phyloP scores from a whole-genome alignment of 2,888 invertebrate species.

The Frankliniella intonsa region DNA sequence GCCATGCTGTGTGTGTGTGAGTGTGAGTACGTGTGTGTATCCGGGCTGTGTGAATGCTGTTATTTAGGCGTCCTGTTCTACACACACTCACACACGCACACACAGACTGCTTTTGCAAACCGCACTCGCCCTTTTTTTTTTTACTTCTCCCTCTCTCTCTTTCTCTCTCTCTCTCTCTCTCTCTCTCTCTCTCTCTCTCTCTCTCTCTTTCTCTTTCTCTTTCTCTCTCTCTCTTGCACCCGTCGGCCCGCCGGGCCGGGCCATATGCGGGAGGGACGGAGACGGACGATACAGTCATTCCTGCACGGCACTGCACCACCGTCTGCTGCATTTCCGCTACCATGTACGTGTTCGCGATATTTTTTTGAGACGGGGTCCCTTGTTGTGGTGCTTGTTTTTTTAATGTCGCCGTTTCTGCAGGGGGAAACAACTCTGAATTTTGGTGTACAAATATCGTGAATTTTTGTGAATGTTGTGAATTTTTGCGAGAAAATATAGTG shows the following conservation, averaged over 20 bases:
- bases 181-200: not conserved
- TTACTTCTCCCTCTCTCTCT: not conserved
- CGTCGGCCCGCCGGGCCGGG: not conserved
- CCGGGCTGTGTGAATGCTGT: not conserved
- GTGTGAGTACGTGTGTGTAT: not conserved
- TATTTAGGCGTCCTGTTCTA: conserved; percentile 9
- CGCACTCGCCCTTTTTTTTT: not conserved
- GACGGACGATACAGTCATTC: no score
- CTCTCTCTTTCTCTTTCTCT: not conserved
- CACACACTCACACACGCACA: not conserved
- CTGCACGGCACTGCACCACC: no score
- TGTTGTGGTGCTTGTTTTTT: no score
- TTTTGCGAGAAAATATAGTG: no score
- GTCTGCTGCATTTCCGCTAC: conserved; percentile 15
- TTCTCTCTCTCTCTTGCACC: not conserved
- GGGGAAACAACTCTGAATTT: no score
- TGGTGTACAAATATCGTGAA: no score
- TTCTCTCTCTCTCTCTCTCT: not conserved
- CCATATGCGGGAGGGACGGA: not conserved
- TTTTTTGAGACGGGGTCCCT: not conserved
- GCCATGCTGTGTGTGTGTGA: not conserved
- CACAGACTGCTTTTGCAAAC: not conserved
- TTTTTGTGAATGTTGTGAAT: no score
- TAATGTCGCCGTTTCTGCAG: no score
- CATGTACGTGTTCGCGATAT: not conserved